Conservation (phyloP, 1,140 invertebrate genomes). For the Cydia strobilella region DNA sequence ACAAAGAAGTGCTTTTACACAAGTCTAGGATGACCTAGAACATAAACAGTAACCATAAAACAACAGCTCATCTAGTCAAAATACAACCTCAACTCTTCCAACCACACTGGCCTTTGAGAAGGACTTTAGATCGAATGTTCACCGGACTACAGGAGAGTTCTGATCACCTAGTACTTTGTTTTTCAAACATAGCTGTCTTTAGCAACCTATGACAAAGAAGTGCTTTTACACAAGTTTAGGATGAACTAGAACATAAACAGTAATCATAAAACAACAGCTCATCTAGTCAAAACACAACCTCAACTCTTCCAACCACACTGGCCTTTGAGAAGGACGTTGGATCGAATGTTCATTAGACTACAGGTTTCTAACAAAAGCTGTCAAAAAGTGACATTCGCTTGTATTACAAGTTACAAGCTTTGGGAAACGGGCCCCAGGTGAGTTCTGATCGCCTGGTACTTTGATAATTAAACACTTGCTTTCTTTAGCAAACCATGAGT, state of each 20-base stretch:
- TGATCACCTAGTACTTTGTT: background rate
- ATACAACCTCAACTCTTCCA: conserved; percentile 82
- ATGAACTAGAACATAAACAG: too few relatives aligned
- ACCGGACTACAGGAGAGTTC: conserved; percentile 85
- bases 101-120: conserved; percentile 64
- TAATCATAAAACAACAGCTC: too few relatives aligned
- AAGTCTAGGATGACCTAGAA: background rate
- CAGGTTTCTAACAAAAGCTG: too few relatives aligned
- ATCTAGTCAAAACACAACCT: too few relatives aligned
- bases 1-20: background rate
- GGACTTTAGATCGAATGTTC: conserved; percentile 84
- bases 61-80: conserved; percentile 88
- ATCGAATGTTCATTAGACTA: too few relatives aligned
- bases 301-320: too few relatives aligned
- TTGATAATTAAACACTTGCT: background rate
- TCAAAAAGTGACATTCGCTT: too few relatives aligned
- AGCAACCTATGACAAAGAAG: too few relatives aligned
- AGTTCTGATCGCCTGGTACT: conserved; percentile 50
- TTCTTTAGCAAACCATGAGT: too few relatives aligned
- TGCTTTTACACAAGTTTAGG: too few relatives aligned
- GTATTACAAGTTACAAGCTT: too few relatives aligned
- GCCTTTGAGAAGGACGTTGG: too few relatives aligned
- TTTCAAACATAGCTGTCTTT: background rate
- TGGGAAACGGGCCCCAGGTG: conserved; percentile 87
- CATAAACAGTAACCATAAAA: conserved; percentile 72